Percentiles rank a stretch among this genome's conserved stretches.
Evolutionary conservation across 2,113 vertebrate species (phyloP).

Genomic region (Corythoichthys intestinalis): DNA sequence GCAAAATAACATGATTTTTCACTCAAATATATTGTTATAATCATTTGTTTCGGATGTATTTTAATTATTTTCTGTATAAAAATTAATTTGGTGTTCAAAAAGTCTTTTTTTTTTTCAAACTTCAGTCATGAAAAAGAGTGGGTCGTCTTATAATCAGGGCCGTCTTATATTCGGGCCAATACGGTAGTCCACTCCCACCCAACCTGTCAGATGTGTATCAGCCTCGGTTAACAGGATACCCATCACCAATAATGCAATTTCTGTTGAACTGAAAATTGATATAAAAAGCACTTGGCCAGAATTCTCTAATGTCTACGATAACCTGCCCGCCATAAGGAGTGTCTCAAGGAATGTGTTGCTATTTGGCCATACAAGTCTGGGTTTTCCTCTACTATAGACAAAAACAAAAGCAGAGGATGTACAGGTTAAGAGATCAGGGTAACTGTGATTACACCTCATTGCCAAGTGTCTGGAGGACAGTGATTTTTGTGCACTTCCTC

Average conservation of each 20-base stretch:
- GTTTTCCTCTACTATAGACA: conserved; percentile 31
- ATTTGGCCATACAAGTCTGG: conserved; percentile 16
- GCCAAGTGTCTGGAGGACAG: conserved; percentile 38
- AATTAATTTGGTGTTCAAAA: no score
- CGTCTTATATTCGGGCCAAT: no score
- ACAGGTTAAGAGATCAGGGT: conserved; percentile 52
- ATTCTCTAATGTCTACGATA: background rate
- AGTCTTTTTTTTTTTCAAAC: no score
- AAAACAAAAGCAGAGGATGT: conserved; percentile 47
- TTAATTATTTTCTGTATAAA: no score
- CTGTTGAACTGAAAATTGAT: conserved; percentile 46
- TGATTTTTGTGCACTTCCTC: conserved; percentile 45
- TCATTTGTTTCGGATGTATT: no score
- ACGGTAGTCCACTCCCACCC: background rate
- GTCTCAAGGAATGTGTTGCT: conserved; percentile 25
- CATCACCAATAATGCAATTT: conserved; percentile 47
- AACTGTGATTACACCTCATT: conserved; percentile 27
- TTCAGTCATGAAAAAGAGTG: no score
- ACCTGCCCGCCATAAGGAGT: conserved; percentile 7
- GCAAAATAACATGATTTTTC: no score
- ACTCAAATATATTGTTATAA: no score
- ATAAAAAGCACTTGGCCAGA: conserved; percentile 45
- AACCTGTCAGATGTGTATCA: conserved; percentile 39
- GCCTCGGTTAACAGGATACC: conserved; percentile 34
- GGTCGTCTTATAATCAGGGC: no score